Evolutionary conservation across 1,140 invertebrate genomes (phyloP).

Genomic region (Ylistrum balloti): DNA sequence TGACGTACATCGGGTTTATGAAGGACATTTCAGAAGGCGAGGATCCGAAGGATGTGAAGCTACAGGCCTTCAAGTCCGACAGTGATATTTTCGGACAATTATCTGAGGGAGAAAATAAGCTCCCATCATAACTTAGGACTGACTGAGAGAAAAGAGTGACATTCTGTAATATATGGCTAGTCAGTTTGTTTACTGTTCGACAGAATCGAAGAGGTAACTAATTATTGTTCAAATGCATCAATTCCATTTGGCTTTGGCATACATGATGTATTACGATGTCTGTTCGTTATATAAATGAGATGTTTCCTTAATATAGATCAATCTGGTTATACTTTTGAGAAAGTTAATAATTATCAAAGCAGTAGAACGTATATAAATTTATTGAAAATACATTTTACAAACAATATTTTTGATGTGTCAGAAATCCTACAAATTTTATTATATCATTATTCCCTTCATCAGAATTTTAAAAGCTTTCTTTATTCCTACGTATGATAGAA

Average conservation of each 20-base stretch:
- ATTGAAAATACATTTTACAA: too few relatives aligned
- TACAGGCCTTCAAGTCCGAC: slow-evolving; percentile 48
- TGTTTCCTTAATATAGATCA: too few relatives aligned
- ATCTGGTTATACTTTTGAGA: too few relatives aligned
- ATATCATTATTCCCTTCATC: too few relatives aligned
- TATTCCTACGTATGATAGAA: too few relatives aligned
- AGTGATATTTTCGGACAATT: background rate
- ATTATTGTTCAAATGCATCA: background rate
- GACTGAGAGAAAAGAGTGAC: background rate
- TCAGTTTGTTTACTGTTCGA: background rate
- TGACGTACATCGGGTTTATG: slow-evolving; percentile 99
- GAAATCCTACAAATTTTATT: too few relatives aligned
- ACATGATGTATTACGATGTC: too few relatives aligned
- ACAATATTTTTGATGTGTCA: too few relatives aligned
- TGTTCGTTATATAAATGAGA: too few relatives aligned
- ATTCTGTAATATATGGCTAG: background rate
- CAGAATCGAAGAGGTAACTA: background rate
- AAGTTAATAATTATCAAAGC: too few relatives aligned
- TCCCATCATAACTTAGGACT: background rate
- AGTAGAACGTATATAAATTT: too few relatives aligned
- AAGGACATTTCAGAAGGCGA: slow-evolving; percentile 88
- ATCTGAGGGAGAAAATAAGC: background rate
- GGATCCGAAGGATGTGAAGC: slow-evolving; percentile 70
- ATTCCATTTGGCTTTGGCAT: background rate
- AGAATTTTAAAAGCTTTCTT: too few relatives aligned